Evolutionary conservation across 1,140 invertebrate species (phyloP).

Genomic region (Copidosoma floridanum): DNA sequence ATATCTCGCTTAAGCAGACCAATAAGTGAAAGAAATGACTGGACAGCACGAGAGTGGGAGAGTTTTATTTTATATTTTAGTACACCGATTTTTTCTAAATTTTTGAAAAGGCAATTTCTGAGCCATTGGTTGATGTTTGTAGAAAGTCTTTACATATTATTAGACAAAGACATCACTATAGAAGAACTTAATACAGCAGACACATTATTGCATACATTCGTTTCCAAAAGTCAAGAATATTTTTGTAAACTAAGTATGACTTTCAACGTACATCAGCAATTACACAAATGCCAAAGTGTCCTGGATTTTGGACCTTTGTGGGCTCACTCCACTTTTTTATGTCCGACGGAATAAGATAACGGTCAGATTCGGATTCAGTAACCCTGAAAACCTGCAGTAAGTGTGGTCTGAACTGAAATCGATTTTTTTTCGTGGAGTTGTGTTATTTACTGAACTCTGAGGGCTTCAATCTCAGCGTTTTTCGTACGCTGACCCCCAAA

Average conservation of each 20-base stretch:
- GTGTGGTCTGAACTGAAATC: too few species aligned
- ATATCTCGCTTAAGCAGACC: constrained; percentile 17
- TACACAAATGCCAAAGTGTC: background rate
- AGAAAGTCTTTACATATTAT: constrained; percentile 3
- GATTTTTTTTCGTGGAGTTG: too few species aligned
- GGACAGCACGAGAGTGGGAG: constrained; percentile 27
- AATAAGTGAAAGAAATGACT: background rate
- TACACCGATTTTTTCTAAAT: constrained; percentile 9
- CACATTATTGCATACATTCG: background rate
- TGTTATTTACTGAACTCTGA: too few species aligned
- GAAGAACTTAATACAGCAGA: background rate
- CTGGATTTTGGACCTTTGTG: constrained; percentile 27
- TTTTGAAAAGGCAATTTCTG: background rate
- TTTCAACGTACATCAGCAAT: background rate
- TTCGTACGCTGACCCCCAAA: too few species aligned
- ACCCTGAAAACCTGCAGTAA: too few species aligned
- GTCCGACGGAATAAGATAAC: too few species aligned
- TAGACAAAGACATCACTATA: background rate
- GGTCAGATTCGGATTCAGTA: too few species aligned
- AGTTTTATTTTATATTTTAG: constrained; percentile 27
- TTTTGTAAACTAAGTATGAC: background rate
- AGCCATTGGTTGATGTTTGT: constrained; percentile 23
- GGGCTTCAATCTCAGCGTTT: too few species aligned
- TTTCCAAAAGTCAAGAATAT: background rate
- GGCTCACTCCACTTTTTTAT: constrained; percentile 25